Evolutionary conservation across 1,140 invertebrate species (phyloP), one percentile per base, ranked within the genome.

Genomic region (Charaxes varanes): DNA sequence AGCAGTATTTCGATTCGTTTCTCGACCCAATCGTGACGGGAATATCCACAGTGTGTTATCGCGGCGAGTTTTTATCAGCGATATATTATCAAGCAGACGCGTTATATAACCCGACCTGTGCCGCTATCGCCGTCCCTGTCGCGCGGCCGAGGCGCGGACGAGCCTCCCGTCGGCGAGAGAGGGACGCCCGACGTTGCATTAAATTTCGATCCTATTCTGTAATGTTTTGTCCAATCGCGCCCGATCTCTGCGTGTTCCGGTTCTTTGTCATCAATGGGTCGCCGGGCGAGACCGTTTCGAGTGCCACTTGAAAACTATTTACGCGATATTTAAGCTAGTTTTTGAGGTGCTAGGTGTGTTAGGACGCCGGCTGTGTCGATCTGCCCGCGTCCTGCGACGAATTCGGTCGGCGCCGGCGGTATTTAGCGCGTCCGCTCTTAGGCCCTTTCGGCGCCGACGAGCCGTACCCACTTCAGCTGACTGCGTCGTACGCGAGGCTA

Each of bases 181-280:
- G 72, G 60, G 77, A 77, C 32, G 52, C 31, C 41, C 33, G 33
- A 66, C 56, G 49, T 64, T 71, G 69, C 71, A 76, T 78, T 78
- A 68, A 77, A 74, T 74, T 80, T 82, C 78, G 78, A 82, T 79
- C 74, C 62, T 77, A 66, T 79, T 81, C 77, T 82, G 66, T 76
- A 68, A 74, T 64, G 72, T 74, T 72, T 72, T 61, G 71, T 74
- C 82, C 82, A 83, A 85, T 85, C 78, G 72, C 79, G 67, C 65
- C 67, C 74, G 76, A 84, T 85, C 82, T 81, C 64, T 65, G 68
- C 68, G 83, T 84, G 77, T 86, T 84, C 82, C 77, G 81, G 82
- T 86, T 84, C 85, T 86, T 85, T 82, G 81, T 86, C 79, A 87
- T 87, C 84, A 87, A 87, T 87, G 86, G 81, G 82, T 80, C 58